phyloP scores from a whole-genome alignment of 2,888 invertebrate species.

The Catonia carolina region DNA sequence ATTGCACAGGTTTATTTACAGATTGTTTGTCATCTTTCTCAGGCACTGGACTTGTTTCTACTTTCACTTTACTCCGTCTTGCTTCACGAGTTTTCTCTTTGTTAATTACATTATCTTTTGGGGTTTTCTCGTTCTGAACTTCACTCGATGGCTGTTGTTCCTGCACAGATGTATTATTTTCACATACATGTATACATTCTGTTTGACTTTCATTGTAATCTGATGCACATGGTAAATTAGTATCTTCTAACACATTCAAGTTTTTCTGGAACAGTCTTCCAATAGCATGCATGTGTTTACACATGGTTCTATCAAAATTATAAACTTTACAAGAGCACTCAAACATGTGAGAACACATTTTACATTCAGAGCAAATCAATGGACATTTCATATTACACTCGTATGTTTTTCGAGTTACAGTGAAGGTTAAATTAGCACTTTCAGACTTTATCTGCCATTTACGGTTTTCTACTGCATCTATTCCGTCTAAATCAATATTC shows the following conservation, averaged over 20 bases:
- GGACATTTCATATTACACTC: constrained; percentile 4
- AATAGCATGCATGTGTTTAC: constrained; percentile 29
- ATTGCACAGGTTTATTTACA: too few relatives aligned
- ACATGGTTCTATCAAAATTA: constrained; percentile 25
- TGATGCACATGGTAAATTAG: too few relatives aligned
- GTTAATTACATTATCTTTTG: too few relatives aligned
- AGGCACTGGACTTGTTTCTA: too few relatives aligned
- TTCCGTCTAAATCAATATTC: constrained; percentile 20
- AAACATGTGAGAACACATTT: constrained; percentile 27
- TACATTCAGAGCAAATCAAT: constrained; percentile 16
- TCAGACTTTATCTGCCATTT: constrained; percentile 27
- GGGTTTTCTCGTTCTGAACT: too few relatives aligned
- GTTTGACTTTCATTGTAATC: too few relatives aligned
- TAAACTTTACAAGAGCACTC: constrained; percentile 27
- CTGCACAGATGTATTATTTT: too few relatives aligned
- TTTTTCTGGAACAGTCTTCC: constrained; percentile 7
- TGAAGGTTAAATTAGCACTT: constrained; percentile 22
- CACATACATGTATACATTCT: too few relatives aligned
- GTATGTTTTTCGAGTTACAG: constrained; percentile 14
- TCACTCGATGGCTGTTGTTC: too few relatives aligned
- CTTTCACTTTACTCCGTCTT: too few relatives aligned
- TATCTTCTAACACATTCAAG: not conserved
- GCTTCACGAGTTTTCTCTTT: too few relatives aligned
- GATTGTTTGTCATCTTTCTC: too few relatives aligned
- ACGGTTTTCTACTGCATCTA: constrained; percentile 12